Conservation (phyloP, 2,113 vertebrate species). For the Stomatorhinus ivindoensis region DNA sequence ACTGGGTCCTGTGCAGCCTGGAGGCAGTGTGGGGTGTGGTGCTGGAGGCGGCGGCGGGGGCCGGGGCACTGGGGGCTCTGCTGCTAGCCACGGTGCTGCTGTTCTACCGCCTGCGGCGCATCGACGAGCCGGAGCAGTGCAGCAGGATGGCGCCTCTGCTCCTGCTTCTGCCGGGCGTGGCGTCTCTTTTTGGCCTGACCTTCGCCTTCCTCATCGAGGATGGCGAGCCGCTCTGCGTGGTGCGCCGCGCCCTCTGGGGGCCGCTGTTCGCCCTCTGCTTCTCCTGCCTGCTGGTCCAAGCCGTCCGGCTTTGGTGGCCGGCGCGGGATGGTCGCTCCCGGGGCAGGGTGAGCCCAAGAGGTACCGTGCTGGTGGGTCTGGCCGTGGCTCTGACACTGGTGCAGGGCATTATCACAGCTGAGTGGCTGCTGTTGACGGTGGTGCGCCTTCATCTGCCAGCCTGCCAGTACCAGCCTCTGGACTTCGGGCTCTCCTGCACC, state of each 20-base stretch:
- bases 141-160: constrained; percentile 80
- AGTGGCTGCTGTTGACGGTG: constrained; percentile 88
- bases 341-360: constrained; percentile 33
- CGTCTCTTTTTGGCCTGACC: constrained; percentile 82
- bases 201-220: constrained; percentile 87
- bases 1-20: constrained; percentile 85
- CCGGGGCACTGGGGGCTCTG: constrained; percentile 72
- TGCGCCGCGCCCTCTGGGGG: constrained; percentile 86
- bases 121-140: constrained; percentile 79
- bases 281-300: constrained; percentile 86
- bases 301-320: constrained; percentile 72
- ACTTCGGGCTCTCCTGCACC: constrained; percentile 83
- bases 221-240: constrained; percentile 73
- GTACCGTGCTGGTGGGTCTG: constrained; percentile 72
- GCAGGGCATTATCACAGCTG: constrained; percentile 82
- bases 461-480: constrained; percentile 84
- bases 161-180: constrained; percentile 79
- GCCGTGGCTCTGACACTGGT: constrained; percentile 77
- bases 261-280: constrained; percentile 89
- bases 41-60: constrained; percentile 81
- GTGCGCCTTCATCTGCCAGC: constrained; percentile 78
- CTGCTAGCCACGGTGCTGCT: constrained; percentile 75
- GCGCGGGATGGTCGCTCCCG: constrained; percentile 40
- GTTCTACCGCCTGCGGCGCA: constrained; percentile 66
- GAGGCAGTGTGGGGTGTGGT: constrained; percentile 93